These are phyloP conservation scores for Macropus fuliginosus DNA, from an alignment of 2,797 vertebrate species.

Conservation along the genomic window DNA sequence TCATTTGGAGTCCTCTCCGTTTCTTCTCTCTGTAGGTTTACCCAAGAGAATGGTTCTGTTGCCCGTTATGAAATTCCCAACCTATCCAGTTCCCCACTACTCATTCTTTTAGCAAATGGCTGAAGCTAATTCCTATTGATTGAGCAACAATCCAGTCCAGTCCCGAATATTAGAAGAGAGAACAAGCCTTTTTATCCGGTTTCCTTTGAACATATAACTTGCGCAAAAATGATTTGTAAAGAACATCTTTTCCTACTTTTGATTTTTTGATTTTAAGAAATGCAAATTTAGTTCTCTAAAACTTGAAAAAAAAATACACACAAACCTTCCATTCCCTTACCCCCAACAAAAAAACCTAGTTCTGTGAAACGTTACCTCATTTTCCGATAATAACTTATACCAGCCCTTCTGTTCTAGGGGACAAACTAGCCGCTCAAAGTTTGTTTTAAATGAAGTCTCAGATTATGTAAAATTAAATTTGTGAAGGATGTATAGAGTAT, in stretches of 20 bases:
- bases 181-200: conserved; percentile 87
- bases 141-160: conserved; percentile 86
- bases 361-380: conserved; percentile 99
- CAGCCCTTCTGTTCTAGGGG: conserved; percentile 90
- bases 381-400: conserved; percentile 94
- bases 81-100: conserved; percentile 98
- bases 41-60: conserved; percentile 99
- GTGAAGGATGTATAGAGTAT: conserved; percentile 96
- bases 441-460: conserved; percentile 89
- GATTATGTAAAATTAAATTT: conserved; percentile 94
- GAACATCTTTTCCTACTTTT: conserved; percentile 90
- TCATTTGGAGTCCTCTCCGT: conserved; percentile 95
- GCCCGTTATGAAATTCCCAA: conserved; percentile 99
- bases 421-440: conserved; percentile 88
- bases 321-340: not conserved
- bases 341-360: conserved; percentile 82
- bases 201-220: conserved; percentile 90
- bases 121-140: conserved; percentile 86
- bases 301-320: conserved; percentile 93
- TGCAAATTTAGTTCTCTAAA: conserved; percentile 95
- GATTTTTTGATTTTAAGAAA: conserved; percentile 89
- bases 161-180: conserved; percentile 91
- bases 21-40: conserved; percentile 98
- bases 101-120: conserved; percentile 98
- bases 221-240: conserved; percentile 92